Evolutionary conservation across 2,888 invertebrate species (phyloP).

Genomic region (Octodonta nipae): DNA sequence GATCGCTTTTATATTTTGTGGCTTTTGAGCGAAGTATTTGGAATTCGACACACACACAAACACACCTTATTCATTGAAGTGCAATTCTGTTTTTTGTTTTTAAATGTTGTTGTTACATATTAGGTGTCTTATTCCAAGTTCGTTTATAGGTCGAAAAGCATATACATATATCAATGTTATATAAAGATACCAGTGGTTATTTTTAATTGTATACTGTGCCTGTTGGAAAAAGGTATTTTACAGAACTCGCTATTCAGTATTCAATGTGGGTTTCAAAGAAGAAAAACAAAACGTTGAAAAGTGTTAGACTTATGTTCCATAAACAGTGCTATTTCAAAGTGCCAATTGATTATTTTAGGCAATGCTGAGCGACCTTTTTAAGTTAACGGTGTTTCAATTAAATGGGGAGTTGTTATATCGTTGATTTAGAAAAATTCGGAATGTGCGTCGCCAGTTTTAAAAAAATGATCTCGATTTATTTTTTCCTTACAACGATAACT

Average conservation of each 20-base stretch:
- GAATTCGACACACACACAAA: too few species aligned
- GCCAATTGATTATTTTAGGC: conserved; percentile 35
- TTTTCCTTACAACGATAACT: conserved; percentile 29
- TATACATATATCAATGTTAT: conserved; percentile 31
- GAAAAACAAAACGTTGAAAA: conserved; percentile 14
- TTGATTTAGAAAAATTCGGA: too few species aligned
- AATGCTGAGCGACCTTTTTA: not conserved
- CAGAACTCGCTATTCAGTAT: conserved; percentile 32
- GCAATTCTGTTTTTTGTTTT: too few species aligned
- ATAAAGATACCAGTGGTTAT: conserved; percentile 31
- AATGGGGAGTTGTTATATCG: too few species aligned
- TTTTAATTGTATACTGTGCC: conserved; percentile 35
- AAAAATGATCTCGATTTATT: conserved; percentile 34
- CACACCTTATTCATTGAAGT: too few species aligned
- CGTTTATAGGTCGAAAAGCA: too few species aligned
- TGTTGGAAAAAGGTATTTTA: conserved; percentile 30
- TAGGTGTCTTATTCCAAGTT: too few species aligned
- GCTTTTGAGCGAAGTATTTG: too few species aligned
- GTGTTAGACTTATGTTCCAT: conserved; percentile 15
- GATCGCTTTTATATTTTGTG: too few species aligned
- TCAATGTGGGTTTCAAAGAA: conserved; percentile 29
- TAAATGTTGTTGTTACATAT: too few species aligned
- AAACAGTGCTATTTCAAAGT: conserved; percentile 35
- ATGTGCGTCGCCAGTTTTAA: conserved; percentile 4
- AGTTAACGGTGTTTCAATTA: too few species aligned